Base-by-base conservation (phyloP, 2,888 invertebrate genomes). In the Temnothorax ravouxi region DNA sequence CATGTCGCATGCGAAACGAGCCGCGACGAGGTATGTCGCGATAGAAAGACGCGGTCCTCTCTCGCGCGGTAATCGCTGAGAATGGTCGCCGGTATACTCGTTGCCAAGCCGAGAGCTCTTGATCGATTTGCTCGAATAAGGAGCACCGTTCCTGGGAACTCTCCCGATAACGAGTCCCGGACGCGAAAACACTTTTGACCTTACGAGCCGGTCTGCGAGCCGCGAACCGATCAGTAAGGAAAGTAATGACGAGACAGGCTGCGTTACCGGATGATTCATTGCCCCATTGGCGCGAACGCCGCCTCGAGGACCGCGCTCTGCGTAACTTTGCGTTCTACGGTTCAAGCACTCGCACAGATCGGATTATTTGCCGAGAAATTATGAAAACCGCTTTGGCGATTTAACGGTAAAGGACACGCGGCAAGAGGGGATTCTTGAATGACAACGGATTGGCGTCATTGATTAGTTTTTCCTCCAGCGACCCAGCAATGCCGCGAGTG, bases 231-330 rank as follows among this genome's bases (percentile, higher is more conserved):
- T 88, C 87, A 85, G 80, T 62, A 75, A 85, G 84, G 89, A 90
- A 90, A 90, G 90, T 89, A 91, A 90, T 84, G 87, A 89, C 87
- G 88, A 88, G 88, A 90, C 87, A 84, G 86, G 86, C 91, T 86
- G 85, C 88, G 91, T 91, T 90, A 89, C 89, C 72, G 84, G 85
- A 90, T 88, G 86, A 89, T 91, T 91, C 89, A 90, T 90, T 90
- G 88, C 87, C 79, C 80, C 83, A 76, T 76, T 66, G 83, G 77
- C 76, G 86, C 74, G 80, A 86, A 87, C 80, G 38, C 84, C 83
- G 50, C 84, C 84, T 77, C 34, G 71, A 83, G 62, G 83, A 74
- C 59, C 25, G 41, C 44, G 54, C 61, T 66, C 47, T 44, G 18
- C 79, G 69, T 47, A 82, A 54, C 64, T 41, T 77, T n/a, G 74